phyloP scores from a whole-genome alignment of 2,888 invertebrate species.

The Macaria notata region DNA sequence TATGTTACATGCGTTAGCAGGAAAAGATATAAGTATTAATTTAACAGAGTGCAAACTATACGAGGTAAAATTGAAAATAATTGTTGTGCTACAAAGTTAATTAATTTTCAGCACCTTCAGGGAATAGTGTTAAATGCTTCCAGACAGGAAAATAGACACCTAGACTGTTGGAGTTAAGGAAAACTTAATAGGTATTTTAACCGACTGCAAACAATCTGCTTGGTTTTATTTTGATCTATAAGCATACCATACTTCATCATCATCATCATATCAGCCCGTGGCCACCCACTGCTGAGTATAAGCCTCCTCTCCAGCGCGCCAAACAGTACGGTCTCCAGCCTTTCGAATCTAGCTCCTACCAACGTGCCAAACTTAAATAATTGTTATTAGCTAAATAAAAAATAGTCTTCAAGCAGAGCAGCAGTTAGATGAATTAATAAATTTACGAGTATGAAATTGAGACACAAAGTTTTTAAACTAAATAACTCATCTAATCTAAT shows the following conservation, averaged over 20 bases:
- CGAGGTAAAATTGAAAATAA: slow-evolving; percentile 21
- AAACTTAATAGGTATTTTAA: neutral
- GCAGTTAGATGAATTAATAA: no score
- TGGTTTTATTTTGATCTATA: neutral
- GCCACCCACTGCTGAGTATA: no score
- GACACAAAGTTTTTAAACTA: no score
- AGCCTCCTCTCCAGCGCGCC: no score
- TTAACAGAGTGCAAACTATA: slow-evolving; percentile 3
- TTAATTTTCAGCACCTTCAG: slow-evolving; percentile 50
- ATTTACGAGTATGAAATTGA: no score
- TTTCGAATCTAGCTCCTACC: no score
- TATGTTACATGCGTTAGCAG: neutral
- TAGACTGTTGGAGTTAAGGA: neutral
- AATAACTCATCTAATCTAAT: no score
- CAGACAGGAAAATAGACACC: slow-evolving; percentile 30
- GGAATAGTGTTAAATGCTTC: slow-evolving; percentile 36
- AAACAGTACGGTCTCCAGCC: no score
- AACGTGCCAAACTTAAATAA: no score
- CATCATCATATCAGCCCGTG: no score
- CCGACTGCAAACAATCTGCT: neutral
- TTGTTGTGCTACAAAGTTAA: slow-evolving; percentile 38
- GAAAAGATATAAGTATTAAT: slow-evolving; percentile 4
- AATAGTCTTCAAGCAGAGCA: no score
- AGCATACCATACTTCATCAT: neutral
- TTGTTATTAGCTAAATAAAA: no score